phyloP scores from a whole-genome alignment of 2,888 invertebrate genomes.

The Hybos culiciformis region DNA sequence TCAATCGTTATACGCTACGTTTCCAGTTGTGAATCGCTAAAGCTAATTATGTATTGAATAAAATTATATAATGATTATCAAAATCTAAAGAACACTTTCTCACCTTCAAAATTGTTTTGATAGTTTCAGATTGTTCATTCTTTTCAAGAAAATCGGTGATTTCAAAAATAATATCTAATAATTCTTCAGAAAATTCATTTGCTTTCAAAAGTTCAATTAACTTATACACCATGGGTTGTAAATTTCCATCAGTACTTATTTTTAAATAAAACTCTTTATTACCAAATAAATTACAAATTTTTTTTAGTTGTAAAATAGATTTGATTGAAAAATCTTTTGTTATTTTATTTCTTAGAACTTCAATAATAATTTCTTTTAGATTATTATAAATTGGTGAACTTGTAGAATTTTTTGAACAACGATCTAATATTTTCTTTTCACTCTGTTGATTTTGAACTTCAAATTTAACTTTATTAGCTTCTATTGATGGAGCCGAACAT shows the following conservation, averaged over 20 bases:
- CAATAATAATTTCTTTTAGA: constrained; percentile 23
- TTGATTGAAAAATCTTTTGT: constrained; percentile 33
- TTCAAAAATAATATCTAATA: constrained; percentile 50
- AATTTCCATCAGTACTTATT: constrained; percentile 28
- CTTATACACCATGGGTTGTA: constrained; percentile 22
- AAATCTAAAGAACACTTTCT: too few species aligned
- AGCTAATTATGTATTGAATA: too few species aligned
- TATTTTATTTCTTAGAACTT: constrained; percentile 35
- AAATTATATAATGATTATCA: too few species aligned
- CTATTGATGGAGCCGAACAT: constrained; percentile 29
- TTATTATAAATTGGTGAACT: constrained; percentile 20
- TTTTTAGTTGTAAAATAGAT: constrained; percentile 40
- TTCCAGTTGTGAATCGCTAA: too few species aligned
- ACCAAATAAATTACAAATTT: constrained; percentile 44
- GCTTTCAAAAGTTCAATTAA: constrained; percentile 22
- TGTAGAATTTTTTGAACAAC: too few species aligned
- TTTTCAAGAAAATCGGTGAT: constrained; percentile 41
- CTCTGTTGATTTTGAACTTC: constrained; percentile 21
- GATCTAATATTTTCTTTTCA: too few species aligned
- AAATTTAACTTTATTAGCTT: constrained; percentile 43
- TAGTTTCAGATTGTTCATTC: constrained; percentile 40
- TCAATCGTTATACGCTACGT: too few species aligned
- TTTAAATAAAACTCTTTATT: constrained; percentile 38
- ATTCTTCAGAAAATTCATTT: constrained; percentile 37
- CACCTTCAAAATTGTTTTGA: too few species aligned